phyloP scores from a whole-genome alignment of 2,113 vertebrate species.

The Laticauda colubrina region DNA sequence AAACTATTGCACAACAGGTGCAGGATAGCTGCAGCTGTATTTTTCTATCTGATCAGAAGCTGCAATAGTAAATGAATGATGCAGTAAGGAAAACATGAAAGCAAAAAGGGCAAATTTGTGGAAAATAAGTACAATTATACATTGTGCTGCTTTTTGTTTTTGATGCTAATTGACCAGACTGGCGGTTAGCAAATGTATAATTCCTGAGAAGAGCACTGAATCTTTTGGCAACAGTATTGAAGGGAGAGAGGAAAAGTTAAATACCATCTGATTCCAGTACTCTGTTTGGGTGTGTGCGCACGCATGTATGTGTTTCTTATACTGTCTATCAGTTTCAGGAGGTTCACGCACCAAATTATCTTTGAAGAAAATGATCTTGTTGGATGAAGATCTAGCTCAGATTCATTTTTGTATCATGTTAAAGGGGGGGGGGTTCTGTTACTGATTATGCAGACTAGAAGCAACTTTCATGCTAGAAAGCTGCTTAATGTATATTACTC shows the following conservation, averaged over 20 bases:
- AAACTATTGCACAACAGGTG: conserved; percentile 68
- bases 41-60: conserved; percentile 68
- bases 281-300: conserved; percentile 63
- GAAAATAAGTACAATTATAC: conserved; percentile 72
- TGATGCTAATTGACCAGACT: conserved; percentile 73
- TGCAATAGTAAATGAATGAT: conserved; percentile 65
- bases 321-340: conserved; percentile 68
- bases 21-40: conserved; percentile 69
- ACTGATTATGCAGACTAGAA: conserved; percentile 81
- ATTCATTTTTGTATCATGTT: conserved; percentile 68
- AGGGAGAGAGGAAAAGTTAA: conserved; percentile 58
- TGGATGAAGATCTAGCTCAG: conserved; percentile 75
- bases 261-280: conserved; percentile 67
- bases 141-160: conserved; percentile 80
- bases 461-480: conserved; percentile 78
- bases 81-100: conserved; percentile 64
- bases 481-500: conserved; percentile 83
- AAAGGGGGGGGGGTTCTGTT: conserved; percentile 67
- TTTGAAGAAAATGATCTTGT: conserved; percentile 65
- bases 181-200: conserved; percentile 70
- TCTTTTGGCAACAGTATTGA: conserved; percentile 68
- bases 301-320: conserved; percentile 70
- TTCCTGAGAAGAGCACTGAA: conserved; percentile 78
- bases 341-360: conserved; percentile 61
- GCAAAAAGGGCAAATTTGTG: conserved; percentile 70